A percentile compares a stretch with the other conserved stretches of the same genome.
These are phyloP conservation scores for Chrysolina haemoptera DNA, from an alignment of 2,888 invertebrate genomes.

Conservation along the genomic window DNA sequence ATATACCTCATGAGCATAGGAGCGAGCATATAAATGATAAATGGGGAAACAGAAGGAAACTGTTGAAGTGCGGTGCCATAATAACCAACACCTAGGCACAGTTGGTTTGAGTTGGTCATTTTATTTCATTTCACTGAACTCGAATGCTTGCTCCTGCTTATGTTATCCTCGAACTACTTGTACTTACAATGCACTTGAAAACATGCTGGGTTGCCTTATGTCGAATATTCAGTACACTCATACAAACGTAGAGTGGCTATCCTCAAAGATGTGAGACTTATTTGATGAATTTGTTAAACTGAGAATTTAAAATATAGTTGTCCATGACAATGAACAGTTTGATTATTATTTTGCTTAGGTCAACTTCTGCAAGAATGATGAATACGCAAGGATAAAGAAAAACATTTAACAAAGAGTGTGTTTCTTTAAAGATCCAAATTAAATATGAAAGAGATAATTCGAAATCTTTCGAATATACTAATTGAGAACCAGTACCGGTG, in stretches of 20 bases:
- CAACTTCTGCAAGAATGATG: too few relatives aligned
- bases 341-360: too few relatives aligned
- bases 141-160: slow-evolving; percentile 36
- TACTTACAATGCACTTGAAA: slow-evolving; percentile 43
- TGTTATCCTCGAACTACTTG: slow-evolving; percentile 30
- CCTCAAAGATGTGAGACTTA: background rate
- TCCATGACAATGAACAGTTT: too few relatives aligned
- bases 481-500: too few relatives aligned
- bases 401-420: too few relatives aligned
- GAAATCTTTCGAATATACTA: too few relatives aligned
- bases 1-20: slow-evolving; percentile 31
- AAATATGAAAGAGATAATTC: too few relatives aligned
- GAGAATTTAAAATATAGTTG: background rate
- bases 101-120: slow-evolving; percentile 38
- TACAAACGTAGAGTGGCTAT: background rate
- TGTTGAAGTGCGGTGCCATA: slow-evolving; percentile 43
- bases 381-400: too few relatives aligned
- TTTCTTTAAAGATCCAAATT: too few relatives aligned
- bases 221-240: slow-evolving; percentile 27
- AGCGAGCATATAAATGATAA: slow-evolving; percentile 42
- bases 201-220: slow-evolving; percentile 45
- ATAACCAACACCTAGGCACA: slow-evolving; percentile 45
- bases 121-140: slow-evolving; percentile 48
- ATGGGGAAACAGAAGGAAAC: slow-evolving; percentile 42
- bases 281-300: background rate